These are phyloP conservation scores for Mionectes macconnelli DNA, from an alignment of 2,113 vertebrate species.

Conservation along the genomic window DNA sequence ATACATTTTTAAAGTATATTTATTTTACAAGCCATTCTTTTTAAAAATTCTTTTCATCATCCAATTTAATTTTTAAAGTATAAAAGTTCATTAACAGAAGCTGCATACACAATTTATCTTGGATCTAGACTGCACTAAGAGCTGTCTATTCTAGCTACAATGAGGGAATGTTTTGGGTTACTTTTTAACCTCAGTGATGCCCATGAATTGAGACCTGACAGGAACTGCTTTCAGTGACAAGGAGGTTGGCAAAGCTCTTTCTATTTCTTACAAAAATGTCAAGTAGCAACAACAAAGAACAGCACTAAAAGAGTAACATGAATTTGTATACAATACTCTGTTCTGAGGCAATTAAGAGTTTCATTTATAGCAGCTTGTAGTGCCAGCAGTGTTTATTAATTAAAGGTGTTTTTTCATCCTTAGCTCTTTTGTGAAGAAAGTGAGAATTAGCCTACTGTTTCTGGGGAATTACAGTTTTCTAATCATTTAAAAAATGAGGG, in stretches of 20 bases:
- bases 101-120: neutral
- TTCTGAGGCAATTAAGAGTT: constrained; percentile 57
- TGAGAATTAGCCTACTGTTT: constrained; percentile 60
- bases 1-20: neutral
- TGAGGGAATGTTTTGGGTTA: neutral
- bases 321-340: constrained; percentile 30
- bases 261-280: neutral
- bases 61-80: neutral
- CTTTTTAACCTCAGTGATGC: neutral
- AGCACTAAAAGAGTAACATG: constrained; percentile 26
- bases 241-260: neutral
- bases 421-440: constrained; percentile 43
- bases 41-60: neutral
- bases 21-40: neutral
- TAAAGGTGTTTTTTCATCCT: constrained; percentile 67
- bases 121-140: neutral
- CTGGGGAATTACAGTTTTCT: constrained; percentile 62
- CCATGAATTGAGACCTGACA: neutral
- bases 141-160: neutral
- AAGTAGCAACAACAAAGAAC: neutral
- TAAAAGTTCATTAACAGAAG: neutral
- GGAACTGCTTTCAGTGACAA: neutral
- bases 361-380: constrained; percentile 61
- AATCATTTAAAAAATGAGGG: constrained; percentile 41
- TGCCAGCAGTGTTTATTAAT: constrained; percentile 63